Evolutionary conservation across 2,888 invertebrate genomes (phyloP).

Genomic region (Pheosia tremula): DNA sequence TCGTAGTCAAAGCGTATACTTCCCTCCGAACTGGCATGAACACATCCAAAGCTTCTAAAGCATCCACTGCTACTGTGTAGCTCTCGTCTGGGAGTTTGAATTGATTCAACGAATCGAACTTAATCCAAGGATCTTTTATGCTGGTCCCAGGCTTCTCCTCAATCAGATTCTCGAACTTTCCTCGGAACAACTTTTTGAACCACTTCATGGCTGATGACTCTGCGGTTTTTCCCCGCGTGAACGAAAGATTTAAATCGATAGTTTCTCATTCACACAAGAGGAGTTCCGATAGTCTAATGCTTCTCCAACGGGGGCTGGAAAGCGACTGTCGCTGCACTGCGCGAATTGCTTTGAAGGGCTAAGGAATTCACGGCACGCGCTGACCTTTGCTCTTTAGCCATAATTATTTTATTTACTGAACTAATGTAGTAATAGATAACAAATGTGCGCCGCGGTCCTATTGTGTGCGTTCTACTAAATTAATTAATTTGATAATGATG

Average conservation of each 20-base stretch:
- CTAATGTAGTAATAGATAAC: conserved; percentile 68
- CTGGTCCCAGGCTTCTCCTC: conserved; percentile 39
- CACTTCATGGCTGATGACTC: conserved; percentile 85
- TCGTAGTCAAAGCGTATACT: conserved; percentile 69
- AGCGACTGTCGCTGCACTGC: conserved; percentile 51
- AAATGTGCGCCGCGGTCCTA: conserved; percentile 63
- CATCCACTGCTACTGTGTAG: conserved; percentile 32
- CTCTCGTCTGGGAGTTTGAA: conserved; percentile 30
- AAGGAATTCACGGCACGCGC: conserved; percentile 69
- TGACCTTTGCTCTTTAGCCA: conserved; percentile 77
- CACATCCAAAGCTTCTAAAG: conserved; percentile 39
- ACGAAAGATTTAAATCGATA: conserved; percentile 85
- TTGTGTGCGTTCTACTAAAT: conserved; percentile 64
- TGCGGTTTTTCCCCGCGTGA: conserved; percentile 86
- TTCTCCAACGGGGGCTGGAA: conserved; percentile 47
- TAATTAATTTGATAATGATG: conserved; percentile 67
- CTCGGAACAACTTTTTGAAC: conserved; percentile 87
- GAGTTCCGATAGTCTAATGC: conserved; percentile 32
- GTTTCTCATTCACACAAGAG: conserved; percentile 83
- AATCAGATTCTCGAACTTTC: conserved; percentile 77
- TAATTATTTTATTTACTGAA: conserved; percentile 74
- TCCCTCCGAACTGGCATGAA: conserved; percentile 44
- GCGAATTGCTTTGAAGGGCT: conserved; percentile 36
- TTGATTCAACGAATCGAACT: conserved; percentile 44
- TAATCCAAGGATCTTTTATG: conserved; percentile 40